Evolutionary conservation across 2,888 invertebrate species (phyloP), one percentile per base, ranked within the genome.

Genomic region (Drosophila paramelanica): DNA sequence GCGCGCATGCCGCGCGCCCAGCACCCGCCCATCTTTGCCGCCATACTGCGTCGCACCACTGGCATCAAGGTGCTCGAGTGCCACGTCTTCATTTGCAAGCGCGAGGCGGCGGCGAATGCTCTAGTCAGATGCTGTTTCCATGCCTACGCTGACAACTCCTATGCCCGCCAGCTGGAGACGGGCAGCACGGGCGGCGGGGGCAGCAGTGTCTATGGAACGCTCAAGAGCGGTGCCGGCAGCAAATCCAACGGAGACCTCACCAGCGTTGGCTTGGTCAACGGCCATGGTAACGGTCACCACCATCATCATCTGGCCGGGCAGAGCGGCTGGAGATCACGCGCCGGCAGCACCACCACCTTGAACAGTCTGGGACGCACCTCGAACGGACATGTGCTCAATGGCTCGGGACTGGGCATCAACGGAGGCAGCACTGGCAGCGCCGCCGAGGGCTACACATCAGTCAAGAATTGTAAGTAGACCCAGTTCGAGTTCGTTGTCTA

Each of bases 11-110:
- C 98, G 23, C 97, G 98, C 79, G 96, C 97, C 60, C 95, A 96
- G 77, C 99, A 99, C 92, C 99, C 99, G 62, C 98, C 99, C 31
- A 94, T 99, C 71, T 98, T 99, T 93, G 98, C 99, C 43, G 98
- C 98, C 85, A 99, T 99, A 72, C 93, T 99, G 83, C 95, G 99
- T 51, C 95, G 99, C 77, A 99, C 98, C 49, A 96, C 97, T 52
- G 99, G 99, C 57, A 98, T 99, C 85, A 99, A 99, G 93, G 98
- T 98, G 61, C 94, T 99, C 73, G 99, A 99, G 93, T 99, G 99
- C 93, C 99, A 99, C 93, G 98, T 98, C 74, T 99, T 99, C 93
- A 98, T 99, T 90, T 98, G 98, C 93, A 97, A 98, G 86, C 95
- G 98, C 64, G 98, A 98, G 92, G 97, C 98, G 91, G 99, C 99